These are phyloP conservation scores for Tylochromis polylepis DNA, from an alignment of 2,113 vertebrate species.

Conservation along the genomic window DNA sequence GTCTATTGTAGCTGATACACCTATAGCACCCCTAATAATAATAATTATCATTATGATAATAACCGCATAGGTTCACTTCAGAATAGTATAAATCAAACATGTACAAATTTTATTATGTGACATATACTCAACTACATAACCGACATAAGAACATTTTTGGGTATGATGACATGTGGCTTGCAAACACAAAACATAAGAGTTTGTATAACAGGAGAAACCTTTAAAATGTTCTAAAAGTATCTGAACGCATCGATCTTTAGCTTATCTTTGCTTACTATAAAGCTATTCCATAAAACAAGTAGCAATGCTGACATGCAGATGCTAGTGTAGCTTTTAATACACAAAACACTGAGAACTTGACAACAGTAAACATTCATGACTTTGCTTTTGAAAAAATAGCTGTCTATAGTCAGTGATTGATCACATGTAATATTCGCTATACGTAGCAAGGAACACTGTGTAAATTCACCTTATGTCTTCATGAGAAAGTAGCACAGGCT, in stretches of 20 bases:
- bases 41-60: neutral
- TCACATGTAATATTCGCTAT: neutral
- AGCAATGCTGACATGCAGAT: neutral
- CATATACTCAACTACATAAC: neutral
- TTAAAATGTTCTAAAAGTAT: constrained; percentile 7
- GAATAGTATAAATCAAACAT: neutral
- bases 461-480: neutral
- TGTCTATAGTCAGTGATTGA: neutral
- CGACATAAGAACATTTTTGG: neutral
- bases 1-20: neutral
- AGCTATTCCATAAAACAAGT: constrained; percentile 7
- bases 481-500: neutral
- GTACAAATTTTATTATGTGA: constrained; percentile 11
- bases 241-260: constrained; percentile 15
- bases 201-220: neutral
- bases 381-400: neutral
- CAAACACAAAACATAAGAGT: neutral
- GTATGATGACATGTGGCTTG: neutral
- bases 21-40: neutral
- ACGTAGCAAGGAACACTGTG: neutral
- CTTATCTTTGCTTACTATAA: constrained; percentile 48
- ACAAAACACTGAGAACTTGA: constrained; percentile 27
- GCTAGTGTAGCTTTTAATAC: neutral
- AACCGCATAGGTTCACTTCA: neutral
- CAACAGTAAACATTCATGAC: constrained; percentile 15